Percentiles rank a stretch among this genome's conserved stretches.
These are phyloP conservation scores for Balanococcus diminutus DNA, from an alignment of 2,888 invertebrate species.

Conservation along the genomic window DNA sequence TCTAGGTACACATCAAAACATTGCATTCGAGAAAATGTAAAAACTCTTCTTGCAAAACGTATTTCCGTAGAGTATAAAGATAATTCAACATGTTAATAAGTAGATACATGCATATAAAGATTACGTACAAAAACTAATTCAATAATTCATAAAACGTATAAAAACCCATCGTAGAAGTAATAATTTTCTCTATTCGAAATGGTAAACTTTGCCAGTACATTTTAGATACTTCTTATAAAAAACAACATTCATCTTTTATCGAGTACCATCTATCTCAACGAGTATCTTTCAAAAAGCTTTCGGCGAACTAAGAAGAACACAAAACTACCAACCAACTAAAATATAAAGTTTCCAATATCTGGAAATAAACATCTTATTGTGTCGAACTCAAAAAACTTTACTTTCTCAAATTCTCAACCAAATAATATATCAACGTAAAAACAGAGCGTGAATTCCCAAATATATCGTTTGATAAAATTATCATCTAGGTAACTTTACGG, in stretches of 20 bases:
- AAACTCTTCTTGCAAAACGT: not conserved
- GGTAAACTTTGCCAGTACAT: not conserved
- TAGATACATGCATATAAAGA: not conserved
- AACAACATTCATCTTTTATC: conserved; percentile 34
- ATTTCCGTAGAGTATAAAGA: not conserved
- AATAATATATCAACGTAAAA: not conserved
- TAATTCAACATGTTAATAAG: not conserved
- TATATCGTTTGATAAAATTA: not conserved
- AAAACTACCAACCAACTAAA: not conserved
- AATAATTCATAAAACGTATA: conserved; percentile 37
- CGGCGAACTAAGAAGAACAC: not conserved
- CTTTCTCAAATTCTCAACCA: not conserved
- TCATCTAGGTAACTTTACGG: not conserved
- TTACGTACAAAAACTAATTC: conserved; percentile 11
- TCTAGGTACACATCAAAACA: not conserved
- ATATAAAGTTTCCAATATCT: conserved; percentile 3
- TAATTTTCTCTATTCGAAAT: conserved; percentile 4
- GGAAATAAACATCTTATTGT: conserved; percentile 17
- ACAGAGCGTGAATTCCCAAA: not conserved
- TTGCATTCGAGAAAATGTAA: not conserved
- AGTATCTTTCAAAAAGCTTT: conserved; percentile 39
- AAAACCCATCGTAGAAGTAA: conserved; percentile 7
- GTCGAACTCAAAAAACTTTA: not conserved
- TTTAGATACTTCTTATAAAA: conserved; percentile 9
- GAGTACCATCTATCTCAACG: conserved; percentile 4